Evolutionary conservation across 2,888 invertebrate species (phyloP).

Genomic region (Geophilus truncorum): DNA sequence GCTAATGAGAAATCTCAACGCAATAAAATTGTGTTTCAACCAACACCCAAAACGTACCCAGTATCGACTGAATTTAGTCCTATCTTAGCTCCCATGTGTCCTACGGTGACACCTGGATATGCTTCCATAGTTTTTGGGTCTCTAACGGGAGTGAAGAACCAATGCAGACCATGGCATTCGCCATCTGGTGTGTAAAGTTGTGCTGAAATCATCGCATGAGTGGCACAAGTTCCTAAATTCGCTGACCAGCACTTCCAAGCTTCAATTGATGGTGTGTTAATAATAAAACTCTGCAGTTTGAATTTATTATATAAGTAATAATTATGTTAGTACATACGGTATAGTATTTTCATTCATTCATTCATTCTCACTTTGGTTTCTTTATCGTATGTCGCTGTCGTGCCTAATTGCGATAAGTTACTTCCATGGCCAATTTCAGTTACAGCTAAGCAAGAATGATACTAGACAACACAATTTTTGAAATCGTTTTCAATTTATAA

Average conservation of each 20-base stretch:
- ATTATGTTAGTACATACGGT: too few species aligned
- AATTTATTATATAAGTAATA: background rate
- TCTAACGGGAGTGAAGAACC: slow-evolving; percentile 83
- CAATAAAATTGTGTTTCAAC: too few species aligned
- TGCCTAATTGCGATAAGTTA: background rate
- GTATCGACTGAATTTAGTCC: slow-evolving; percentile 90
- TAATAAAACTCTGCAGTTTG: slow-evolving; percentile 56
- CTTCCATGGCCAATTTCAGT: background rate
- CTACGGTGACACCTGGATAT: slow-evolving; percentile 73
- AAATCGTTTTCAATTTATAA: background rate
- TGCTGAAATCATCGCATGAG: slow-evolving; percentile 82
- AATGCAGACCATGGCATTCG: slow-evolving; percentile 76
- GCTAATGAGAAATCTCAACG: too few species aligned
- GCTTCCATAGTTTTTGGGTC: slow-evolving; percentile 66
- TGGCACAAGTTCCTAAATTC: slow-evolving; percentile 62
- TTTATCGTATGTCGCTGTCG: background rate
- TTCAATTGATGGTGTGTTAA: slow-evolving; percentile 70
- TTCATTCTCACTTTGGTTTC: background rate
- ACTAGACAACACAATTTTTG: slow-evolving; percentile 45
- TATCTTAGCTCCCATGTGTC: slow-evolving; percentile 88
- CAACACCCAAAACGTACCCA: too few species aligned
- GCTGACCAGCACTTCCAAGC: slow-evolving; percentile 85
- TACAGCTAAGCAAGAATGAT: slow-evolving; percentile 51
- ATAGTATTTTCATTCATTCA: background rate
- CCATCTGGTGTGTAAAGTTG: slow-evolving; percentile 72